Evolutionary conservation across 2,797 vertebrate species (phyloP), one percentile per base, ranked within the genome.

Genomic region (Tamandua tetradactyla): DNA sequence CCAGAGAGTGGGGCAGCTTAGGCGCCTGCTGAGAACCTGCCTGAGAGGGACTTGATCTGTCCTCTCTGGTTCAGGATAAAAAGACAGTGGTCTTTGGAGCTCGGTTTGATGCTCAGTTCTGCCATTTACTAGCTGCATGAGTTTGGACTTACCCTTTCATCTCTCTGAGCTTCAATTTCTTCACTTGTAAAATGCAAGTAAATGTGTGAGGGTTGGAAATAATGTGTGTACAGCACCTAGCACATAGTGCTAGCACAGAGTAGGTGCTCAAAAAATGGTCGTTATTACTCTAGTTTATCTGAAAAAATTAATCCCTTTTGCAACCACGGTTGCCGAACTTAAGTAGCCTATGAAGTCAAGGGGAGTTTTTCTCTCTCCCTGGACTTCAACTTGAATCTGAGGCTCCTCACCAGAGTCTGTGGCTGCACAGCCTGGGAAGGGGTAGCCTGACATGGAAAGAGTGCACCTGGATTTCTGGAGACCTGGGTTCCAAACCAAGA

Each of bases 211-310:
- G 27, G 40, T 32, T 44, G 59, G 15, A 90, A 92, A 62, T 35
- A 59, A 66, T 30, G 20, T 30, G 3, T 20, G 18, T 40, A 68
- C 76, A 37, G 71, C 64, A 84, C 74, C 18, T 71, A 32, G 3
- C 0, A 47, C 22, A 22, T 5, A 7, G 27, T 74, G 69, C 25
- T 78, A 40, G 7, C 0, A 49, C 23, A 22, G 20, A 47, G 17
- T 37, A 20, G 49, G 44, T 23, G 5, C 32, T 71, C 27, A 22
- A 4, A 14, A 5, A 35, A 68, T 25, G 35, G 20, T 12, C 44
- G 20, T 17, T 3, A 4, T 61, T 23, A 55, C 18, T 61, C 23
- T 15, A 40, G 59, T n/a, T 66, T 66, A 49, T 32, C 37, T 22
- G 14, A 35, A 37, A 84, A 57, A 84, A 4, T 3, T 47, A 40